Evolutionary conservation across 1,140 invertebrate genomes (phyloP), one percentile per base, ranked within the genome.

Genomic region (Magallana ariakensis): DNA sequence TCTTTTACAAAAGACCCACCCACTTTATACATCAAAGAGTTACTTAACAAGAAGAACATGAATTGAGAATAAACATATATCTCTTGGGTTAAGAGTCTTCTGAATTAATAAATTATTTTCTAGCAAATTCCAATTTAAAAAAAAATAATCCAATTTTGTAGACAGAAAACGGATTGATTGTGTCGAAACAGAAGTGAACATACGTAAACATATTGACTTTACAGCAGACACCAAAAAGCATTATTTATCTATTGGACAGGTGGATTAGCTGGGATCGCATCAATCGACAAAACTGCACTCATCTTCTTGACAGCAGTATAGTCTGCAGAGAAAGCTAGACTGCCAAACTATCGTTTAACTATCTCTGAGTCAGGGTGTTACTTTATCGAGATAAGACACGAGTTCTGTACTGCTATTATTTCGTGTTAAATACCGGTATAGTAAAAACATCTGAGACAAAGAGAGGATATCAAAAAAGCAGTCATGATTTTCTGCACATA

Each of bases 251-350:
- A 75, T 26, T 26, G 13, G 22, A 19, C 66, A 75, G 13, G 9
- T 75, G 66, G 33, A 22, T 60, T 60, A 16, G n/a, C 15, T 4
- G n/a, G n/a, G 58, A n/a, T 16, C 19, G 33, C 66, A 75, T 75
- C 66, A 75, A 75, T 75, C 66, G 66, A 9, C 22, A 75, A 19
- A 75, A 33, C 66, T 9, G 22, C 33, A 75, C 33, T 26, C 22
- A 75, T 75, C 66, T 75, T 75, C 26, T 13, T 26, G 66, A 75
- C 66, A 75, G 22, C 19, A 75, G 22, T 75, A 19, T 75, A 75
- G 22, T 13, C 7, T 2, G 33, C 0, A 5, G 5, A 75, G 66
- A 75, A 11, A 60, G 66, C 33, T 33, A 75, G 11, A 33, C 9
- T 26, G 66, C 66, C 66, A 75, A 75, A 75, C 22, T 75, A 75